phyloP scores from a whole-genome alignment of 2,113 vertebrate genomes.

The Phalacrocorax pelagicus region DNA sequence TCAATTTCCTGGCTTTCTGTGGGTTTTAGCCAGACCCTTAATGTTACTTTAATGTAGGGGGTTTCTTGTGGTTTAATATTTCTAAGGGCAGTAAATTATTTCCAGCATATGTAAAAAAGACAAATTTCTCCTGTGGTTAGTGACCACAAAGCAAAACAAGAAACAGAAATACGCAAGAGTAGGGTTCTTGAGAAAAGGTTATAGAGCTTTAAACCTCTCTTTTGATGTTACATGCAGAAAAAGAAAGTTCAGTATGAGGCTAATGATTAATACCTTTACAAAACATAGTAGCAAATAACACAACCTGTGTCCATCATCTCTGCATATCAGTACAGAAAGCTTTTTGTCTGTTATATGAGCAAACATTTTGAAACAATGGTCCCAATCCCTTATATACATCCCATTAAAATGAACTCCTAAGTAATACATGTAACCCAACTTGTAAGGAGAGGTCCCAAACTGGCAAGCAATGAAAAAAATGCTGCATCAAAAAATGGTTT shows the following conservation, averaged over 20 bases:
- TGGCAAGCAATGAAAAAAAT: constrained; percentile 8
- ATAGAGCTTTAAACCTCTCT: constrained; percentile 59
- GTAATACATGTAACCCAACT: not conserved
- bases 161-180: constrained; percentile 73
- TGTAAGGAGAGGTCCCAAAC: constrained; percentile 16
- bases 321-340: not conserved
- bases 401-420: not conserved
- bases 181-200: constrained; percentile 60
- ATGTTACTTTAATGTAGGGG: constrained; percentile 70
- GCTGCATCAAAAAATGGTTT: not conserved
- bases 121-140: constrained; percentile 82
- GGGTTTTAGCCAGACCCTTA: constrained; percentile 70
- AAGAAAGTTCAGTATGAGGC: constrained; percentile 24
- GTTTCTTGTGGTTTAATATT: constrained; percentile 78
- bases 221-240: constrained; percentile 61
- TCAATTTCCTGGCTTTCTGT: constrained; percentile 75
- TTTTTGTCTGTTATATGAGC: not conserved
- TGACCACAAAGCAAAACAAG: constrained; percentile 81
- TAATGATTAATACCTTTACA: constrained; percentile 36
- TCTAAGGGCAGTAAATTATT: constrained; percentile 82
- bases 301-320: not conserved
- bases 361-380: not conserved
- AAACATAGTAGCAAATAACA: constrained; percentile 32
- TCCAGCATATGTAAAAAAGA: constrained; percentile 77
- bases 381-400: not conserved